Base-by-base conservation (phyloP, 2,113 vertebrate species). In the Spilogale gracilis region DNA sequence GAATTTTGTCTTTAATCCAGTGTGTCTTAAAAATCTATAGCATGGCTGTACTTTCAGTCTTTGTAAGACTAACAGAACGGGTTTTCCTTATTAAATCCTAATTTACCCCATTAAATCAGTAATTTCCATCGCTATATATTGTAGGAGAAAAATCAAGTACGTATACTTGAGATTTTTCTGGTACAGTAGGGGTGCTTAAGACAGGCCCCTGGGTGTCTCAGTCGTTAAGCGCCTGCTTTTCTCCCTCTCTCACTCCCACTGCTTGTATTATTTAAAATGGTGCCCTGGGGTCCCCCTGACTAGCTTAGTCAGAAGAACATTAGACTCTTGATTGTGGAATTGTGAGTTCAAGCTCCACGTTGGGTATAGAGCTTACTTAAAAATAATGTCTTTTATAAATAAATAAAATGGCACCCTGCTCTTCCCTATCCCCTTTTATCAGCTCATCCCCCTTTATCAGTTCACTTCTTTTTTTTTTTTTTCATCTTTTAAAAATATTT, bases 81-180 rank as follows among this genome's bases (percentile, higher is more conserved):
- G 30, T 85, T 17, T 95, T 78, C 50, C 79, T 89, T 82, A 58
- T 21, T 78, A 67, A 76, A 69, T 61, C 63, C 81, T 81, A 50
- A 60, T 71, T 81, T 89, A 23, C 17, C 63, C 63, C 43, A 94
- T 60, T 89, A 78, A 90, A 20, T 94, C 25, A 73, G 58, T 94
- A 63, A 45, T 74, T 83, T 82, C 65, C 56, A 76, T 56, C 32
- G 56, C 56, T 74, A 76, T 9, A 74, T 82, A 52, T 82, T 50
- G 17, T 73, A 61, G 23, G 52, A 25, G 12, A 20, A 54, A 65
- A 65, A 83, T 58, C 45, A 76, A 74, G 61, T 9, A 32, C 45
- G 65, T 65, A n/a, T 89, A 83, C 58, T 67, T 67, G 45, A 45
- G 23, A 45, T 50, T 79, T 73, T 82, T 83, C 85, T 94, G 65